Evolutionary conservation across 2,888 invertebrate species (phyloP).

Genomic region (Xanthorhoe designata): DNA sequence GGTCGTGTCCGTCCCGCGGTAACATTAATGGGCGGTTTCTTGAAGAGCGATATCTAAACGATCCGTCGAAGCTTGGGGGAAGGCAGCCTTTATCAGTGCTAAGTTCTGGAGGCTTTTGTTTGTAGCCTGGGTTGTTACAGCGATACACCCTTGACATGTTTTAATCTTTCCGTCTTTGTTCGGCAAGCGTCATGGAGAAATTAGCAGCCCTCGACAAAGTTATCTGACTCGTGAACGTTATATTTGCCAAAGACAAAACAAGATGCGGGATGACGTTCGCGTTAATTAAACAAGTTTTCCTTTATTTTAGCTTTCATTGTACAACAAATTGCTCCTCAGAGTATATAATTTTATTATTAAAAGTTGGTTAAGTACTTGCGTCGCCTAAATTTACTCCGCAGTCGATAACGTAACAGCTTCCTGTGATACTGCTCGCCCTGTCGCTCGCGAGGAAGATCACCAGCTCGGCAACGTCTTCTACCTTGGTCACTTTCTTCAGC

Average conservation of each 20-base stretch:
- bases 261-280: conserved; percentile 46
- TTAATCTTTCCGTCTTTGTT: conserved; percentile 73
- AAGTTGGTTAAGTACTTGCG: conserved; percentile 44
- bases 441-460: conserved; percentile 68
- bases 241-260: conserved; percentile 46
- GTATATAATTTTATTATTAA: conserved; percentile 46
- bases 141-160: conserved; percentile 62
- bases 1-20: conserved; percentile 16
- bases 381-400: conserved; percentile 65
- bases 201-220: conserved; percentile 63
- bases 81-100: conserved; percentile 66
- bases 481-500: conserved; percentile 57
- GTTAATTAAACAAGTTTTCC: conserved; percentile 48
- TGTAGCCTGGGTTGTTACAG: conserved; percentile 55
- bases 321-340: conserved; percentile 41
- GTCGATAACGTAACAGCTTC: conserved; percentile 64
- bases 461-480: conserved; percentile 67
- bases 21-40: conserved; percentile 44
- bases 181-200: conserved; percentile 56
- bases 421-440: conserved; percentile 66
- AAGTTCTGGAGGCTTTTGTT: conserved; percentile 67
- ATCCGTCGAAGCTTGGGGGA: conserved; percentile 60
- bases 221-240: conserved; percentile 59
- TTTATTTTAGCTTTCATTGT: conserved; percentile 45
- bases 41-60: conserved; percentile 67